These are phyloP conservation scores for Zaprionus inermis DNA, from an alignment of 1,140 invertebrate species.

Conservation along the genomic window DNA sequence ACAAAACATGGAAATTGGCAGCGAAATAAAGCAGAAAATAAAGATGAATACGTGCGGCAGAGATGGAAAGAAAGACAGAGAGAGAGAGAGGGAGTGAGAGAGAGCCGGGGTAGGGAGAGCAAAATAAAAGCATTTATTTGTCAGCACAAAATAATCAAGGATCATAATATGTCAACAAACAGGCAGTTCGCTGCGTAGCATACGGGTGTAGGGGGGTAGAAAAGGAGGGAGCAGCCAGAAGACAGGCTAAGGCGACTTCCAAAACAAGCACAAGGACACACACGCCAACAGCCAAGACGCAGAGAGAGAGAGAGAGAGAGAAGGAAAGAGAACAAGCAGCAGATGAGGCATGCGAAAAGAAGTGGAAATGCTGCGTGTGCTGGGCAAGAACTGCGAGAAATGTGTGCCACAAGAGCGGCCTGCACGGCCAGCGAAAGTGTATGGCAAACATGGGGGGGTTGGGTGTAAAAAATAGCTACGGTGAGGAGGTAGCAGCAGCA, in stretches of 20 bases:
- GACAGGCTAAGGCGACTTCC: constrained; percentile 3
- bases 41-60: neutral
- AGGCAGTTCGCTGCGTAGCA: constrained; percentile 7
- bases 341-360: constrained; percentile 8
- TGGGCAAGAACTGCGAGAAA: constrained; percentile 32
- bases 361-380: constrained; percentile 8
- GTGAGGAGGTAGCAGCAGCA: neutral
- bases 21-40: constrained; percentile 20
- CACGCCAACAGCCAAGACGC: constrained; percentile 28
- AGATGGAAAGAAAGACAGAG: neutral
- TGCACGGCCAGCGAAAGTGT: constrained; percentile 59
- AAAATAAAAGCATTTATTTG: constrained; percentile 81
- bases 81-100: neutral
- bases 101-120: constrained; percentile 23
- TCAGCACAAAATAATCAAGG: constrained; percentile 82
- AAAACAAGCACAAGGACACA: constrained; percentile 73
- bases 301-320: neutral
- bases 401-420: constrained; percentile 64
- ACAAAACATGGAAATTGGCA: constrained; percentile 33
- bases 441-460: constrained; percentile 57
- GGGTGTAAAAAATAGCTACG: constrained; percentile 63
- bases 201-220: neutral
- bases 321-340: neutral
- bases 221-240: neutral
- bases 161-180: constrained; percentile 82